A percentile compares a stretch with the other conserved stretches of the same genome.
Conservation (phyloP, 2,888 invertebrate species). For the Epinotia brunnichana region DNA sequence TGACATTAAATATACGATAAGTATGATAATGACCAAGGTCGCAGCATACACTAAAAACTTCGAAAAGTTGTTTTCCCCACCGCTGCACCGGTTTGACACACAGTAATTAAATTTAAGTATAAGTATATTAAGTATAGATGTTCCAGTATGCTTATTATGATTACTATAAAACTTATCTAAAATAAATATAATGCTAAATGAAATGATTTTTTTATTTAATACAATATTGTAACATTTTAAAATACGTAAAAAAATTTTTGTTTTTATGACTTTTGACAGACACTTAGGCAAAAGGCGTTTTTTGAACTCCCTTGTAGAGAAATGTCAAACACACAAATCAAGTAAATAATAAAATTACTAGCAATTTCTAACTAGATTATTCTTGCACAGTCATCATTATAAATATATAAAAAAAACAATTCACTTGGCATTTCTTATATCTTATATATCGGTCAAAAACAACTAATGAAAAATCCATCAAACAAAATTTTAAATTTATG, state of each 20-base stretch:
- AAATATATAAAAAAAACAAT: too few species aligned
- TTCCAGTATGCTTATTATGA: neutral
- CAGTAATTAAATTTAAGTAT: conserved; percentile 5
- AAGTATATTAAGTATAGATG: neutral
- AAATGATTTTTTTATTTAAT: neutral
- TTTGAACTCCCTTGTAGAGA: neutral
- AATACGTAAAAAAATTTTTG: neutral
- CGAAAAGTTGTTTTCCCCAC: conserved; percentile 48
- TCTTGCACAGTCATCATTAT: too few species aligned
- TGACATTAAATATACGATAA: conserved; percentile 60
- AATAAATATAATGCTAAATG: neutral
- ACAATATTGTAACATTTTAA: neutral
- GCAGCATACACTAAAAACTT: conserved; percentile 46
- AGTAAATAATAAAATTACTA: too few species aligned
- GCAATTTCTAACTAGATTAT: too few species aligned
- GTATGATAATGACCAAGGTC: conserved; percentile 70
- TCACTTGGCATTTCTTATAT: too few species aligned
- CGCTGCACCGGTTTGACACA: conserved; percentile 12
- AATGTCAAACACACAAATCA: too few species aligned
- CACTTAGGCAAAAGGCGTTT: neutral
- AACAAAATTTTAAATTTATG: neutral
- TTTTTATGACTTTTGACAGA: conserved; percentile 8
- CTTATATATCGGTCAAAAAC: too few species aligned
- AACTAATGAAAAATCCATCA: neutral
- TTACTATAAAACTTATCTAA: neutral